A percentile compares a stretch with the other conserved stretches of the same genome.
phyloP scores from a whole-genome alignment of 2,797 vertebrate species.

The Xiphophorus birchmanni region DNA sequence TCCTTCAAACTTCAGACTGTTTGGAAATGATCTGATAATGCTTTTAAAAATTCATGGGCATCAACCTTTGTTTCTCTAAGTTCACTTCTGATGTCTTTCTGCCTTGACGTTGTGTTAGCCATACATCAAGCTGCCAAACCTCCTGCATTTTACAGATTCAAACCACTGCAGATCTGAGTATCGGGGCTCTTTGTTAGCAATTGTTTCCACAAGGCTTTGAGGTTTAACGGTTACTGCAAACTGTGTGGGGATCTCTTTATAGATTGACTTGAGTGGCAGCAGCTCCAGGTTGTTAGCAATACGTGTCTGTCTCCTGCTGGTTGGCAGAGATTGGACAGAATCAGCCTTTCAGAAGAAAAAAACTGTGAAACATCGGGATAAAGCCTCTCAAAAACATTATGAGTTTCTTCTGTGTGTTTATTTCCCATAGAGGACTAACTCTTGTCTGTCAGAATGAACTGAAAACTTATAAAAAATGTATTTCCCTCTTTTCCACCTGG shows the following conservation, averaged over 20 bases:
- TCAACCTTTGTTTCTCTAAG: neutral
- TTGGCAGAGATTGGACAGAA: slow-evolving; percentile 6
- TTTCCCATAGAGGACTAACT: slow-evolving; percentile 11
- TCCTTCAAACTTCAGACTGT: neutral
- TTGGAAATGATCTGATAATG: neutral
- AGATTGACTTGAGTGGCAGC: slow-evolving; percentile 45
- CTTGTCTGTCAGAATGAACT: slow-evolving; percentile 29
- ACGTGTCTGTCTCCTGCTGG: slow-evolving; percentile 4
- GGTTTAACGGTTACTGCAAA: slow-evolving; percentile 21
- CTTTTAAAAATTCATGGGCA: neutral
- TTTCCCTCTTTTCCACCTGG: slow-evolving; percentile 6
- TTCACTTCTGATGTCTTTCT: neutral
- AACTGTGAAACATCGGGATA: slow-evolving; percentile 18
- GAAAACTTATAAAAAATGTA: slow-evolving; percentile 29
- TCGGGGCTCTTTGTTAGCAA: neutral
- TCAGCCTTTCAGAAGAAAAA: slow-evolving; percentile 1
- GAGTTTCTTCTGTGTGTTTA: slow-evolving; percentile 21
- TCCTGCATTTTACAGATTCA: neutral
- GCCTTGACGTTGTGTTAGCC: neutral
- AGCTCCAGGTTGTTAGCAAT: slow-evolving; percentile 28
- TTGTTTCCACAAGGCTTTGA: slow-evolving; percentile 21
- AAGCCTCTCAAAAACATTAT: slow-evolving; percentile 21
- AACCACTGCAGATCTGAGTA: neutral
- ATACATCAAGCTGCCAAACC: neutral
- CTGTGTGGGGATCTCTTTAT: slow-evolving; percentile 43